Evolutionary conservation across 2,888 invertebrate species (phyloP), one percentile per base, ranked within the genome.

Genomic region (Clepsis dumicolana): DNA sequence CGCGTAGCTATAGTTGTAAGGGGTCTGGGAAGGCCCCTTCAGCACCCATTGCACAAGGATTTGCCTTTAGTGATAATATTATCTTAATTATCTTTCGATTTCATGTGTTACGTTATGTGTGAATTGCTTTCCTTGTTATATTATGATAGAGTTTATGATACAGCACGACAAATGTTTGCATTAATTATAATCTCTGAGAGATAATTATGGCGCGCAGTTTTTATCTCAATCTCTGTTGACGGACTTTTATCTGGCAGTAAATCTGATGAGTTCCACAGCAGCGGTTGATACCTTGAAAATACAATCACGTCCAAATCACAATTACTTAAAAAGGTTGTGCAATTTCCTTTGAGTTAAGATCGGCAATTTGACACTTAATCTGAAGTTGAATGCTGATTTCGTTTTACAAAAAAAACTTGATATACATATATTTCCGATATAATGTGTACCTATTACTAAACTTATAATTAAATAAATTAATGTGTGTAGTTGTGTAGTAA

Each of bases 181-280:
- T 41, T 60, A 12, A 53, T 21, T 44, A 24, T 56, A 25, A 44
- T 59, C 25, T 54, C 12, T 1, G 27, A 25, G 18, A 41, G 59
- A 41, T 59, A 38, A 24, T 41, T n/a, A n/a, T n/a, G n/a, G 18
- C 21, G 25, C 25, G 29, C 21, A 44, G 3, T 56, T n/a, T 61
- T 0, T 62, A 66, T 62, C 62, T 62, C 50, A 67, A 57, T 62
- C 67, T 56, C 3, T 56, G 50, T 57, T 62, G 41, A 59, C 57
- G 38, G 35, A 21, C 48, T 50, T 56, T 50, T 54, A 56, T 41
- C 38, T 44, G 44, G 18, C 16, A 24, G 24, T 18, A 53, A 61
- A 44, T 48, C 32, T 24, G 44, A n/a, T 44, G 18, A 48, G 25
- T 14, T 7, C 44, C 41, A 21, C 10, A 10, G 27, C 44, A 41